Conservation (phyloP, 2,113 vertebrate genomes). For the Prietella phreatophila region DNA sequence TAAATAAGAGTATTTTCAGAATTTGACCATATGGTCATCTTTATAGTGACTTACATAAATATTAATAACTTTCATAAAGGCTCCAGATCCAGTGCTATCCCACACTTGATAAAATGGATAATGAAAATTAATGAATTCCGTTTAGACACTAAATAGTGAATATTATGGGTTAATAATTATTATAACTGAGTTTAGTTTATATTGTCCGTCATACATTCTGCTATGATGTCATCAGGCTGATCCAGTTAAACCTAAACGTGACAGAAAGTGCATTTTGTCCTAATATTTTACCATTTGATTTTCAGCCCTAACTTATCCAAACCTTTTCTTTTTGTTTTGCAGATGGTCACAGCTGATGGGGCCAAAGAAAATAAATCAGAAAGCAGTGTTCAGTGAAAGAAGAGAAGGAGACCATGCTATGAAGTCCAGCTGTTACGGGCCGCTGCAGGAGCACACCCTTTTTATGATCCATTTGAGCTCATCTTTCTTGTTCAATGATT, state of each 20-base stretch:
- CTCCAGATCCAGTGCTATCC: background rate
- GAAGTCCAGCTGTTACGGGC: constrained; percentile 18
- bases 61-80: background rate
- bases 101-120: background rate
- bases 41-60: background rate
- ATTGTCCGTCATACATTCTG: background rate
- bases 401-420: constrained; percentile 24
- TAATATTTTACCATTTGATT: background rate
- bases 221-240: background rate
- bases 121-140: background rate
- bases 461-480: background rate
- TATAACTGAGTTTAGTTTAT: background rate
- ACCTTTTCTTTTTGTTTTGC: constrained; percentile 37
- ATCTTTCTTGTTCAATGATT: constrained; percentile 18
- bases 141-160: background rate
- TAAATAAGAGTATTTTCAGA: background rate
- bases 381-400: constrained; percentile 30
- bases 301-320: background rate
- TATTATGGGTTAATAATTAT: background rate
- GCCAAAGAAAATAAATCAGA: constrained; percentile 27
- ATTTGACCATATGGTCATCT: background rate
- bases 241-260: background rate
- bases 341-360: constrained; percentile 52
- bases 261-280: background rate
- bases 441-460: constrained; percentile 21